A percentile compares a stretch with the other conserved stretches of the same genome.
Evolutionary conservation across 1,140 invertebrate species (phyloP).

Genomic region (Solenopsis invicta): DNA sequence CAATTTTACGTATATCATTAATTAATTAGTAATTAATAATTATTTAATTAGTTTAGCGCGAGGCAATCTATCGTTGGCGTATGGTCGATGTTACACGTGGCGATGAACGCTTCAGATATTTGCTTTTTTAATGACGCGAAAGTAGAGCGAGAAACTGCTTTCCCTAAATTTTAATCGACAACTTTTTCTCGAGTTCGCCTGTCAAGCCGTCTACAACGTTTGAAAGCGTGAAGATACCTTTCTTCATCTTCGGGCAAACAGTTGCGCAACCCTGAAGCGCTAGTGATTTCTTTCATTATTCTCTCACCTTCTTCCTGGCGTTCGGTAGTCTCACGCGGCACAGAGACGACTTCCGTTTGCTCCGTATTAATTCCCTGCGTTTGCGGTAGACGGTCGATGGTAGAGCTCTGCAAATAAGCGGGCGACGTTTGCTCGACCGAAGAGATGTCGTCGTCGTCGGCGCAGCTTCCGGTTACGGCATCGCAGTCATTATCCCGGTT

Average conservation of each 20-base stretch:
- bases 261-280: background rate
- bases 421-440: background rate
- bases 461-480: constrained; percentile 80
- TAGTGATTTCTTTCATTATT: constrained; percentile 11
- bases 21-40: background rate
- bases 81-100: background rate
- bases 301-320: constrained; percentile 34
- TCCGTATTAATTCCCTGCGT: constrained; percentile 17
- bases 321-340: constrained; percentile 10
- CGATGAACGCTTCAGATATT: background rate
- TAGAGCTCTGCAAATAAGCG: constrained; percentile 43
- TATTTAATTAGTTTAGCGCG: background rate
- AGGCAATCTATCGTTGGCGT: background rate
- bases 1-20: background rate
- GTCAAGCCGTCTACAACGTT: background rate
- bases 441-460: constrained; percentile 33
- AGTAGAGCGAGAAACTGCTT: background rate
- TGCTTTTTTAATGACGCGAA: background rate
- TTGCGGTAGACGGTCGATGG: constrained; percentile 26
- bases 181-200: background rate
- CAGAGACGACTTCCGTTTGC: background rate
- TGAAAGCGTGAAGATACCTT: background rate
- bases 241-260: background rate
- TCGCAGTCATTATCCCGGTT: constrained; percentile 72
- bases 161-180: background rate